Conservation (phyloP, 2,888 invertebrate species). For the Oscheius sp. region DNA sequence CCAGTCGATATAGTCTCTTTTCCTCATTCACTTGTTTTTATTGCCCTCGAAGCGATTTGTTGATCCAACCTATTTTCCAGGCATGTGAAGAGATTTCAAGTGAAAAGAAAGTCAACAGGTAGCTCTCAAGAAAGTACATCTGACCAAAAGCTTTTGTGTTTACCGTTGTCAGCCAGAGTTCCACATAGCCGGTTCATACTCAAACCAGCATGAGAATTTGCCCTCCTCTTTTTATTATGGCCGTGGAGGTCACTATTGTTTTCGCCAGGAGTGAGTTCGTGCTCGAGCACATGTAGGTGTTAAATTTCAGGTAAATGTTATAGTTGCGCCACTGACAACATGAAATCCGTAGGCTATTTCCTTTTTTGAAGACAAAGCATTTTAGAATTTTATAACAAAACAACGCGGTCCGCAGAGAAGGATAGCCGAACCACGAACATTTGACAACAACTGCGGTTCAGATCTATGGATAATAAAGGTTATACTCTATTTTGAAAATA, state of each 20-base stretch:
- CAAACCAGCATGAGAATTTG: constrained; percentile 14
- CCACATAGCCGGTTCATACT: constrained; percentile 5
- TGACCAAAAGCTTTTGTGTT: constrained; percentile 18
- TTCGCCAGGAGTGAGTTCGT: constrained; percentile 11
- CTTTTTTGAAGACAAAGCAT: not conserved
- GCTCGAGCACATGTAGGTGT: not conserved
- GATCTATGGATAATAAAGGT: constrained; percentile 66
- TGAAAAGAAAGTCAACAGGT: constrained; percentile 18
- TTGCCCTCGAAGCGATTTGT: not conserved
- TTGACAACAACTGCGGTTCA: constrained; percentile 67
- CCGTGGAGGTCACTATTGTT: not conserved
- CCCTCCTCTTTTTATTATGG: constrained; percentile 3
- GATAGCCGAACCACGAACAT: constrained; percentile 59
- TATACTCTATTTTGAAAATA: not conserved
- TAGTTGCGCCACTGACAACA: constrained; percentile 70
- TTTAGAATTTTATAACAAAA: constrained; percentile 67
- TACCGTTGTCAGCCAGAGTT: constrained; percentile 14
- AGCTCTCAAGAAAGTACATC: constrained; percentile 14
- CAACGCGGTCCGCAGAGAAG: constrained; percentile 64
- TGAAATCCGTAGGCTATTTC: constrained; percentile 56
- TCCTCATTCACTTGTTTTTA: not conserved
- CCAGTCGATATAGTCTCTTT: not conserved
- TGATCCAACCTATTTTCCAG: constrained; percentile 1
- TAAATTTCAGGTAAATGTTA: constrained; percentile 65
- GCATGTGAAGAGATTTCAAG: constrained; percentile 4